A percentile compares a stretch with the other conserved stretches of the same genome.
Evolutionary conservation across 2,797 vertebrate genomes (phyloP).

Genomic region (Bradypodion ventrale): DNA sequence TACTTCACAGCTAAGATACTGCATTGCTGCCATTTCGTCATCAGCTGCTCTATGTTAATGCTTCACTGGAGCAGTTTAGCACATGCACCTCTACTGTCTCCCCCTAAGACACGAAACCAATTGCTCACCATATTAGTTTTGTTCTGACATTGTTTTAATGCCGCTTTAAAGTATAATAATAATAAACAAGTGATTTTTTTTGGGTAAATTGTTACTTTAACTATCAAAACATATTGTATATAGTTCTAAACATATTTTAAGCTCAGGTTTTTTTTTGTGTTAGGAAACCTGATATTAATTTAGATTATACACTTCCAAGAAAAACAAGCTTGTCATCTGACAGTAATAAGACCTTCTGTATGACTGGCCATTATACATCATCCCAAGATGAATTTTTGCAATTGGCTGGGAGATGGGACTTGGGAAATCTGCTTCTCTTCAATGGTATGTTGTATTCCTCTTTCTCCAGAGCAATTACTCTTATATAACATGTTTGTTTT

Average conservation of each 20-base stretch:
- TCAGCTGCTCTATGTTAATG: background rate
- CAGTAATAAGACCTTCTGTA: constrained; percentile 94
- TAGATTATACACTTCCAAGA: constrained; percentile 91
- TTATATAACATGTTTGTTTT: background rate
- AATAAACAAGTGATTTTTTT: background rate
- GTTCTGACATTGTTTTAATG: background rate
- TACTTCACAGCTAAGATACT: background rate
- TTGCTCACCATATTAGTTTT: background rate
- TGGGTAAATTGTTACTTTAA: too few species aligned
- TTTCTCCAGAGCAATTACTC: background rate
- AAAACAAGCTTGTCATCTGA: constrained; percentile 94
- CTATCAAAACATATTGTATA: constrained; percentile 3
- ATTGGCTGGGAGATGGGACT: constrained; percentile 80
- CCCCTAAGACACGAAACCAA: background rate
- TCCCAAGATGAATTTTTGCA: constrained; percentile 82
- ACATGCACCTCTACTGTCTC: background rate
- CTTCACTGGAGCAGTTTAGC: background rate
- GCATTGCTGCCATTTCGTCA: background rate
- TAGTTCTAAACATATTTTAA: constrained; percentile 1
- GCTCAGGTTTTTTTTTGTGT: constrained; percentile 42
- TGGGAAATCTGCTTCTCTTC: constrained; percentile 95
- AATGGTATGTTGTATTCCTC: constrained; percentile 81
- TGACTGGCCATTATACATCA: constrained; percentile 87
- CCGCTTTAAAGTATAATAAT: background rate
- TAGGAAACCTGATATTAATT: constrained; percentile 89